Conservation (phyloP, 2,113 vertebrate genomes). For the Paraplagusia blochii region DNA sequence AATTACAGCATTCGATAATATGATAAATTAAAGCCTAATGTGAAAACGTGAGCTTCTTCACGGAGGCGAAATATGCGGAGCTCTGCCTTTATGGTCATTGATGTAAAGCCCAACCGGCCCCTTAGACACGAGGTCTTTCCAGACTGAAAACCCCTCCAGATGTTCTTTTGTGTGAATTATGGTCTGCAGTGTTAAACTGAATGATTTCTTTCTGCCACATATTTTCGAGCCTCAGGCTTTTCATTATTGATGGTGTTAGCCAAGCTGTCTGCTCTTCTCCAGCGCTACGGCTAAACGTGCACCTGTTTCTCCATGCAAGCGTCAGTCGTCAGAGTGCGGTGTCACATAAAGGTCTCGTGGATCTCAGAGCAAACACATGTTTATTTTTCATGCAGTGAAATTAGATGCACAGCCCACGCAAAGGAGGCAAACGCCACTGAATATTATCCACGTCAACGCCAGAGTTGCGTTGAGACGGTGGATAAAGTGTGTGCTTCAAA, state of each 20-base stretch:
- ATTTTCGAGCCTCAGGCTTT: slow-evolving; percentile 9
- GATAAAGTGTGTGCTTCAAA: no score
- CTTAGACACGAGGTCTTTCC: slow-evolving; percentile 21
- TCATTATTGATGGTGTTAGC: slow-evolving; percentile 16
- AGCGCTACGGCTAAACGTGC: not conserved
- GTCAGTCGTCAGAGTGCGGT: not conserved
- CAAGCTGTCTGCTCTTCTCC: slow-evolving; percentile 3
- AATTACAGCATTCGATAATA: slow-evolving; percentile 17
- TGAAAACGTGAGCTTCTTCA: not conserved
- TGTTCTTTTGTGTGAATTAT: slow-evolving; percentile 19
- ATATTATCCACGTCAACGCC: no score
- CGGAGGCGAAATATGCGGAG: slow-evolving; percentile 1
- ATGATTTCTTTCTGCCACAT: slow-evolving; percentile 13
- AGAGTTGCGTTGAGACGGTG: no score
- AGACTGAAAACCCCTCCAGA: slow-evolving; percentile 25
- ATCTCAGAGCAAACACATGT: no score
- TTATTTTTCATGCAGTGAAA: no score
- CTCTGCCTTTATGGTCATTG: not conserved
- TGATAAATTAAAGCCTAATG: not conserved
- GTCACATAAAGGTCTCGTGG: no score
- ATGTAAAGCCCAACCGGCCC: slow-evolving; percentile 11
- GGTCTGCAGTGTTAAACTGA: slow-evolving; percentile 5
- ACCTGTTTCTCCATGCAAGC: slow-evolving; percentile 10
- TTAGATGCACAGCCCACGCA: no score
- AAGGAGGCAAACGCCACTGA: no score